Base-by-base conservation (phyloP, 2,888 invertebrate genomes). In the Pseudeuparius sepicola region DNA sequence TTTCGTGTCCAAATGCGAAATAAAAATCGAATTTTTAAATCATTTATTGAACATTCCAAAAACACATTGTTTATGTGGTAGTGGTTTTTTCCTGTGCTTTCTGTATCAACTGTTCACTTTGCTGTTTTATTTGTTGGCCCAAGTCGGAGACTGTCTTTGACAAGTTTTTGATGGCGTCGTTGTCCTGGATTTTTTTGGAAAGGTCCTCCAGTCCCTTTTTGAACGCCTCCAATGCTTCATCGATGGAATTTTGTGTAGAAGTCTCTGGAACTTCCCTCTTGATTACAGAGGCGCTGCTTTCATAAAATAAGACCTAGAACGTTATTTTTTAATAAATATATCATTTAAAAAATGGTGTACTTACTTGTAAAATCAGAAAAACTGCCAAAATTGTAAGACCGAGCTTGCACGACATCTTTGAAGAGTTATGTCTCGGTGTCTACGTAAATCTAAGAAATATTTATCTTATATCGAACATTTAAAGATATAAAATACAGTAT, bases 351-450 rank as follows among this genome's bases (percentile, higher is more conserved):
- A 24, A 29, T 15, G 12, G 24, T 7, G 14, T 23, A 43, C 47
- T 48, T 43, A 51, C 52, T 32, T 50, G 49, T 23, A 50, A 40
- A 10, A 46, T 10, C 2, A 47, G 31, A 16, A 50, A 35, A 20
- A 43, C 43, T 10, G 34, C 40, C 2, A 49, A 14, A 12, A 48
- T 41, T 20, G 44, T 40, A 17, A 53, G 32, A 28, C 43, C 37
- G 12, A 52, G 30, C 35, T 46, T 49, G n/a, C 41, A 40, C 11
- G 48, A 45, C 53, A 53, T 53, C n/a, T n/a, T n/a, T n/a, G n/a
- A n/a, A n/a, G n/a, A n/a, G n/a, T n/a, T n/a, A n/a, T n/a, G n/a
- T n/a, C n/a, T n/a, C n/a, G n/a, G n/a, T n/a, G n/a, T n/a, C n/a
- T n/a, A n/a, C n/a, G n/a, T n/a, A n/a, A n/a, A n/a, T n/a, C n/a